Evolutionary conservation across 2,797 vertebrate genomes (phyloP).

Genomic region (Mus minutoides): DNA sequence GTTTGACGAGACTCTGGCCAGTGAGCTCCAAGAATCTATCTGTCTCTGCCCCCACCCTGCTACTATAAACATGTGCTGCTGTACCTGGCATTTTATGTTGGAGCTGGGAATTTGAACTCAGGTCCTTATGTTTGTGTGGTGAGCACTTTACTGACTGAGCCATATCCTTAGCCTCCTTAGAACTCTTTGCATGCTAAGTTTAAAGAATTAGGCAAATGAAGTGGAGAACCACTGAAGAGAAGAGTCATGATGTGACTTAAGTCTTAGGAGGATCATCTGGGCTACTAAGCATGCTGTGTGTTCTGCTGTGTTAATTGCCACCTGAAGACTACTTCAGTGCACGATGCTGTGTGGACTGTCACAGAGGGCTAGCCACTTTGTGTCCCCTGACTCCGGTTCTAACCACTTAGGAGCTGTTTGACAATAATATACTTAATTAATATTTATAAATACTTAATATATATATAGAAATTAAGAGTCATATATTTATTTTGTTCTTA

Average conservation of each 20-base stretch:
- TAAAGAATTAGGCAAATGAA: background rate
- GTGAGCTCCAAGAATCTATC: background rate
- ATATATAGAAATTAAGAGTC: background rate
- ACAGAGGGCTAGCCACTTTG: background rate
- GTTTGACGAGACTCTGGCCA: background rate
- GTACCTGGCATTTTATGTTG: background rate
- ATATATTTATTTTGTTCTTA: background rate
- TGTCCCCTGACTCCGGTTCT: background rate
- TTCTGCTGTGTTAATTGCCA: background rate
- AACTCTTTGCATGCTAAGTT: background rate
- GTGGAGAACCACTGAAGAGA: background rate
- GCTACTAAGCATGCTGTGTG: background rate
- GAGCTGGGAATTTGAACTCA: background rate
- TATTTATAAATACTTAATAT: background rate
- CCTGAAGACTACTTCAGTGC: background rate
- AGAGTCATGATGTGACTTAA: background rate
- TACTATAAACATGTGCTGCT: background rate
- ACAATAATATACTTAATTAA: background rate
- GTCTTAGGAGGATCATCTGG: background rate
- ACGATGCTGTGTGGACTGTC: background rate
- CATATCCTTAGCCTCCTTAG: background rate
- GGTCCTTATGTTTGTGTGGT: background rate
- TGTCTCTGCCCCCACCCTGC: background rate
- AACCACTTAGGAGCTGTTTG: background rate
- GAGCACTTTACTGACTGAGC: background rate